Conservation (phyloP, 2,888 invertebrate genomes). For the Tyria jacobaeae region DNA sequence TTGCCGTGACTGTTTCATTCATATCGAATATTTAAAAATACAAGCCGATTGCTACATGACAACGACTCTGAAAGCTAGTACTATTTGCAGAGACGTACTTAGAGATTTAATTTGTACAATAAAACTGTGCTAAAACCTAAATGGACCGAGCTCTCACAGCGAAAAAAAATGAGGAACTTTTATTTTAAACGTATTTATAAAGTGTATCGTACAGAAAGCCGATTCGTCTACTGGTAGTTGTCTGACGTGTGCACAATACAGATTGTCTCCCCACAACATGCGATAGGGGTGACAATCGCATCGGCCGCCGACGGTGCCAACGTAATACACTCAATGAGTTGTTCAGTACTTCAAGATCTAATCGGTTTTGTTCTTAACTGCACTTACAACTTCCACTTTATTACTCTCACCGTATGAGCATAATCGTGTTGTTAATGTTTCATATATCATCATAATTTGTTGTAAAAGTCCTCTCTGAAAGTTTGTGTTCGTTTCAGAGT, state of each 20-base stretch:
- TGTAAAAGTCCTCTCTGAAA: not conserved
- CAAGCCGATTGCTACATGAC: not conserved
- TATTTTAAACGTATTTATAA: too few relatives aligned
- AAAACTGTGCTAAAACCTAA: constrained; percentile 6
- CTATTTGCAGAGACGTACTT: not conserved
- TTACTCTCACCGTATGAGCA: not conserved
- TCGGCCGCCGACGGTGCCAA: not conserved
- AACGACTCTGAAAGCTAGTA: not conserved
- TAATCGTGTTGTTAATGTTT: not conserved
- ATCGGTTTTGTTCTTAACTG: constrained; percentile 4
- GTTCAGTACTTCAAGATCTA: not conserved
- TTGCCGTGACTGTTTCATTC: not conserved
- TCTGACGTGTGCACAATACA: too few relatives aligned
- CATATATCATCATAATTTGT: not conserved
- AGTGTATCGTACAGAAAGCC: too few relatives aligned
- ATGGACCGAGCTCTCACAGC: not conserved
- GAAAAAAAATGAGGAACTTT: not conserved
- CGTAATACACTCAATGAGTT: not conserved
- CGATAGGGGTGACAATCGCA: too few relatives aligned
- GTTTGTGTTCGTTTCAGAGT: not conserved
- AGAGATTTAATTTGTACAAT: constrained; percentile 10
- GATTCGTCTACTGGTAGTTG: too few relatives aligned
- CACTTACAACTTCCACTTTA: not conserved
- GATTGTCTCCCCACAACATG: too few relatives aligned
- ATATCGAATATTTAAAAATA: constrained; percentile 1